Base-by-base conservation (phyloP, 1,140 invertebrate species). In the Pseudobourletiella spinata region DNA sequence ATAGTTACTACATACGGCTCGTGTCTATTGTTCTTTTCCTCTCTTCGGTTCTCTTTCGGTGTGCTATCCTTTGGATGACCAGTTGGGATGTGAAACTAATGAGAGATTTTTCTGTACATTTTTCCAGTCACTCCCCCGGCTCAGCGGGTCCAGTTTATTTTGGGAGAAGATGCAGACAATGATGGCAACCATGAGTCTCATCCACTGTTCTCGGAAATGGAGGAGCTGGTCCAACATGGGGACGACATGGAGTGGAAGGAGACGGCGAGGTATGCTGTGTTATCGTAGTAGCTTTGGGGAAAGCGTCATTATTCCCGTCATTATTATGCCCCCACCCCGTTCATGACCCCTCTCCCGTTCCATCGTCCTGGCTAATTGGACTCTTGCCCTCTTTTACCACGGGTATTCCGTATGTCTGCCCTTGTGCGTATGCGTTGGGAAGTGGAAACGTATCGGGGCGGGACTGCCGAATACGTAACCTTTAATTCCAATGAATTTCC, bases 241-340 rank as follows among this genome's bases (percentile, higher is more conserved):
- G 89, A 89, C 58, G 88, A 92, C 69, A 83, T 91, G 74, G 88
- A 94, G 79, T 96, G 93, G 93, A 94, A 93, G 74, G 93, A 96
- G 79, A 95, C 92, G n/a, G 93, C 92, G 20, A 83, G 85, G 85
- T 85, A 63, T n/a, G 52, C 22, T 39, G 32, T n/a, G n/a, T n/a
- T n/a, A n/a, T n/a, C n/a, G n/a, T n/a, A n/a, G 32, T 39, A 39
- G 32, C n/a, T 39, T 39, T 39, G 32, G n/a, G n/a, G n/a, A n/a
- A n/a, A n/a, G n/a, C n/a, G n/a, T n/a, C n/a, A n/a, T n/a, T n/a
- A n/a, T n/a, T n/a, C n/a, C n/a, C n/a, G n/a, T n/a, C n/a, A n/a
- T n/a, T n/a, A n/a, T n/a, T n/a, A n/a, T n/a, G n/a, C n/a, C n/a
- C n/a, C n/a, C n/a, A n/a, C n/a, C n/a, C n/a, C n/a, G n/a, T n/a